Evolutionary conservation across 2,113 vertebrate genomes (phyloP), one percentile per base, ranked within the genome.

Genomic region (Rutilus rutilus): DNA sequence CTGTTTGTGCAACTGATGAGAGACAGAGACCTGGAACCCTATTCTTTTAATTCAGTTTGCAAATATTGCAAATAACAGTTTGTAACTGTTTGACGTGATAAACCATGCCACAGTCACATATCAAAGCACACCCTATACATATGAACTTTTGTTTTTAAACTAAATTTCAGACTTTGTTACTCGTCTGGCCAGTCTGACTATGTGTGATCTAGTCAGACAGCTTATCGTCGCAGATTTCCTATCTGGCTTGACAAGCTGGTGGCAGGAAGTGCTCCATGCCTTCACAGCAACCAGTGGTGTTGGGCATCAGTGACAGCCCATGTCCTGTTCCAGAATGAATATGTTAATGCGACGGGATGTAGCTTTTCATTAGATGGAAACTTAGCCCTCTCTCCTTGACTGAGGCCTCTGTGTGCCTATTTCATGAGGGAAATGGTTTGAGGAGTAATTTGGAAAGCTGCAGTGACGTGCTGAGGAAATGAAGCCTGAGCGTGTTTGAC

Each of bases 161-260:
- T 88, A 85, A 87, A 90, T 91, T 88, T 91, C 89, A 91, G 90
- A 88, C 87, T 76, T 87, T 64, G 64, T 90, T 91, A 91, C 89
- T 84, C 39, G 64, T 8, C 59, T 80, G 57, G 75, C 78, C 85
- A 59, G 78, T 87, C 74, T 76, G 62, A 71, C 27, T 50, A 9
- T 89, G 85, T 86, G 90, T 81, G 89, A 94, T 92, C 62, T 78
- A 79, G 87, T 89, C 91, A 88, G 92, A 92, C 94, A 94, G 91
- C 91, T 93, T 93, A 93, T 94, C 92, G 88, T 93, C 93, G 90
- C 92, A 92, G 90, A 92, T 93, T 90, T 95, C 92, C 92, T 92
- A 94, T 93, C 89, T 88, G 90, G 78, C 86, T 90, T 94, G 94
- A 94, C 94, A 93, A 90, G 92, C 92, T 92, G 91, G 93, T 94